Percentiles rank a stretch among this genome's conserved stretches.
Evolutionary conservation across 2,797 vertebrate genomes (phyloP).

Genomic region (Cirrhinus molitorella): DNA sequence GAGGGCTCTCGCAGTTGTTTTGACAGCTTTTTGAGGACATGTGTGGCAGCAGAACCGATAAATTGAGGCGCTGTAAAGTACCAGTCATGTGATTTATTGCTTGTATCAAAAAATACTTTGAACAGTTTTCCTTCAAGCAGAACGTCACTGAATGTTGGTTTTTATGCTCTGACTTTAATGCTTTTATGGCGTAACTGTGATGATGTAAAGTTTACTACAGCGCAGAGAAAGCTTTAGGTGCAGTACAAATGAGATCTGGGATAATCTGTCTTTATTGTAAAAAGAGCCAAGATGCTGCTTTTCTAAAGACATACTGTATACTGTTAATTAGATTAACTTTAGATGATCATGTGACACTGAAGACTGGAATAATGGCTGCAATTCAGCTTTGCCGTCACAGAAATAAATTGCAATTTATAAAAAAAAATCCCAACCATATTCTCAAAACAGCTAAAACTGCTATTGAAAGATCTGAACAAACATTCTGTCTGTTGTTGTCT

Average conservation of each 20-base stretch:
- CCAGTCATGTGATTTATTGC: slow-evolving; percentile 21
- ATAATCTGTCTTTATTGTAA: not conserved
- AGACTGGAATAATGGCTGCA: too few relatives aligned
- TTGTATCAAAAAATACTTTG: slow-evolving; percentile 3
- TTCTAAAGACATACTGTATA: not conserved
- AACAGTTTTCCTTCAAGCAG: slow-evolving; percentile 5
- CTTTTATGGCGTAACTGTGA: not conserved
- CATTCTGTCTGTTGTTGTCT: slow-evolving; percentile 9
- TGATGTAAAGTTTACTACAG: not conserved
- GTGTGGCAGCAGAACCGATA: slow-evolving; percentile 1
- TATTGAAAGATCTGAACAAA: slow-evolving; percentile 20
- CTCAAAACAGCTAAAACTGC: slow-evolving; percentile 20
- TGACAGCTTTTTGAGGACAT: slow-evolving; percentile 11
- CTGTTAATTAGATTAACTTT: too few relatives aligned
- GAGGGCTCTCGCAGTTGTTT: slow-evolving; percentile 4
- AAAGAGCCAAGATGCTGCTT: not conserved
- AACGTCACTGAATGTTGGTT: not conserved
- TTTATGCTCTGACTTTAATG: not conserved
- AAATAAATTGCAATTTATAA: too few relatives aligned
- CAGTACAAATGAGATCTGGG: not conserved
- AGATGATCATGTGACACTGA: too few relatives aligned
- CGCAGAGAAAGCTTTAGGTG: not conserved
- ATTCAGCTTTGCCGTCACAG: too few relatives aligned
- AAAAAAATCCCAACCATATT: too few relatives aligned
- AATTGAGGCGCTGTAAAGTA: slow-evolving; percentile 9